Base-by-base conservation (phyloP, 2,797 vertebrate genomes). In the Enteromius thamalakanensis region DNA sequence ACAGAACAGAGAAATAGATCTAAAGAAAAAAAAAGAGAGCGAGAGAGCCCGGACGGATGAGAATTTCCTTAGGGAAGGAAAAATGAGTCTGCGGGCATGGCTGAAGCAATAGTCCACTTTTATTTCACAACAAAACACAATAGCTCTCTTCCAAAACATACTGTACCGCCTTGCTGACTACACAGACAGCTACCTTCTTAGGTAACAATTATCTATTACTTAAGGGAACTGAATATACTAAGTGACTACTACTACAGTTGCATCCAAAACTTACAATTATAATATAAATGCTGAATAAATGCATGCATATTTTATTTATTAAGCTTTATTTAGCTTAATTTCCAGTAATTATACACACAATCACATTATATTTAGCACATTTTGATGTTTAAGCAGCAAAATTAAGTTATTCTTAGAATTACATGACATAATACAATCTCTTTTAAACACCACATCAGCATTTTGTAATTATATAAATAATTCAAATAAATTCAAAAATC, bases 1-100 rank as follows among this genome's bases (percentile, higher is more conserved):
- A 87, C 83, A 81, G 84, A 86, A 83, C 75, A 86, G 19, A 85
- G 85, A 87, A 86, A 84, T 71, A 32, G 76, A 82, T 76, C 70
- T 67, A 51, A 26, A 51, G 11, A 55, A 81, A 71, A 51, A 81
- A 55, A 71, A 76, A 76, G 64, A 67, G 53, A 58, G 45, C 3
- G 23, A 55, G 34, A 17, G 67, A 70, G 58, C 42, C 47, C 32
- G 65, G 51, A 40, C 6, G 53, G 51, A 40, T 6, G 53, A 65
- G 34, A 76, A 76, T 82, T 77, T 85, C 85, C 81, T 84, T 29
- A 4, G 79, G 86, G 86, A 80, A 68, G 29, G 70, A 47, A 37
- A 3, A 45, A 79, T 82, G 49, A 17, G 71, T 77, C 68, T 84
- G 79, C 1, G 12, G 58, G 53, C 21, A 23, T 49, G 58, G 34